A percentile compares a stretch with the other conserved stretches of the same genome.
Evolutionary conservation across 2,113 vertebrate species (phyloP).

Genomic region (Leucopsar rothschildi): DNA sequence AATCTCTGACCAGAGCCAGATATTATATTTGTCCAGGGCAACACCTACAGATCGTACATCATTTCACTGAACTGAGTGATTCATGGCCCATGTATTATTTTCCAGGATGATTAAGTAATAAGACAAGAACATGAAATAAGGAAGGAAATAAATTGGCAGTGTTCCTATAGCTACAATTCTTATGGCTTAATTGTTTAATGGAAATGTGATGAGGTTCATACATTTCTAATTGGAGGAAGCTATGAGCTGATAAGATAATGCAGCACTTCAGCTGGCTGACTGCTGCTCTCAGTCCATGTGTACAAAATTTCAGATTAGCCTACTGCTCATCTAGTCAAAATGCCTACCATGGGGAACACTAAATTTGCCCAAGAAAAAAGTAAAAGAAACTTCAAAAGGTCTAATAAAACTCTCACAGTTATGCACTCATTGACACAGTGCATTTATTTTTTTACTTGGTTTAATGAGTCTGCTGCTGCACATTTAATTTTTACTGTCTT

Average conservation of each 20-base stretch:
- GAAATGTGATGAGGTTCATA: not conserved
- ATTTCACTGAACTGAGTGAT: not conserved
- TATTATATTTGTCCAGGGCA: not conserved
- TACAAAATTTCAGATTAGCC: conserved; percentile 5
- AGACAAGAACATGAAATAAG: not conserved
- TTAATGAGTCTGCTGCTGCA: conserved; percentile 20
- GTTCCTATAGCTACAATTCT: not conserved
- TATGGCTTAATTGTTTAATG: not conserved
- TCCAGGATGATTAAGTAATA: not conserved
- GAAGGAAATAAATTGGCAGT: not conserved
- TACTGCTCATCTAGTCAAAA: not conserved
- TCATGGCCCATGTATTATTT: not conserved
- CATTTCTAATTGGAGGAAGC: not conserved
- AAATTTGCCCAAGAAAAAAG: not conserved
- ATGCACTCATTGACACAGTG: not conserved
- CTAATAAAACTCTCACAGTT: conserved; percentile 11
- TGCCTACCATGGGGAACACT: not conserved
- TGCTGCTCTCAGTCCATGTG: not conserved
- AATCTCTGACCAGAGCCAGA: not conserved
- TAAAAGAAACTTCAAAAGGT: conserved; percentile 19
- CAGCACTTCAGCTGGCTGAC: not conserved
- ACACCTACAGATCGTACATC: not conserved
- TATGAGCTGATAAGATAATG: not conserved
- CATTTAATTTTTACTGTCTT: conserved; percentile 36
- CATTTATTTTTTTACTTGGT: not conserved